phyloP scores from a whole-genome alignment of 2,888 invertebrate species.

The Flabesymbios commensalis region DNA sequence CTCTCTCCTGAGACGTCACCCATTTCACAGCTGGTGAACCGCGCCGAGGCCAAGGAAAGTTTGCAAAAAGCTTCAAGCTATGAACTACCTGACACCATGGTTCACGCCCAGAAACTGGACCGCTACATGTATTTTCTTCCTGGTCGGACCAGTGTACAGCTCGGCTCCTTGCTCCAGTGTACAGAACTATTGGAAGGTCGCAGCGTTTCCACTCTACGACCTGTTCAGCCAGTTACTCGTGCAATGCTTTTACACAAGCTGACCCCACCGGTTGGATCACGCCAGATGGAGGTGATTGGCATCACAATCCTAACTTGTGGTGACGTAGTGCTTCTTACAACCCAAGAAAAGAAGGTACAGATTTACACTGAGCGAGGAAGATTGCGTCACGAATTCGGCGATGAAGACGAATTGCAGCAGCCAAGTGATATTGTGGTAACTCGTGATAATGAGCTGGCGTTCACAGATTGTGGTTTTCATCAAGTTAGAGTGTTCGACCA shows the following conservation, averaged over 20 bases:
- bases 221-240: slow-evolving; percentile 13
- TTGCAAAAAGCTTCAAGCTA: slow-evolving; percentile 24
- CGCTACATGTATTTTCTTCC: slow-evolving; percentile 27
- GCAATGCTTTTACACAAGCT: slow-evolving; percentile 27
- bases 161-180: slow-evolving; percentile 25
- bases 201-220: slow-evolving; percentile 10
- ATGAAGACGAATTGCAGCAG: slow-evolving; percentile 24
- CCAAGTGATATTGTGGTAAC: slow-evolving; percentile 28
- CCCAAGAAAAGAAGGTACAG: slow-evolving; percentile 20
- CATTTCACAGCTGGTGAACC: slow-evolving; percentile 30
- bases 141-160: slow-evolving; percentile 4
- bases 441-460: slow-evolving; percentile 26
- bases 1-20: slow-evolving; percentile 30
- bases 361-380: slow-evolving; percentile 20
- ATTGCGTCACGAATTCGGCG: slow-evolving; percentile 26
- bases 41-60: slow-evolving; percentile 26
- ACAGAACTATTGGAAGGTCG: background rate
- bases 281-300: slow-evolving; percentile 18
- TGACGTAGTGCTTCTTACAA: slow-evolving; percentile 20
- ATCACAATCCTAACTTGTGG: slow-evolving; percentile 22
- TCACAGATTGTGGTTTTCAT: slow-evolving; percentile 22
- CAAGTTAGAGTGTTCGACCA: slow-evolving; percentile 23
- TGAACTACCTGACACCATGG: slow-evolving; percentile 27
- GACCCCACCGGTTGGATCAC: background rate
- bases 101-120: slow-evolving; percentile 25